phyloP scores from a whole-genome alignment of 2,888 invertebrate species.

The Limnephilus marmoratus region DNA sequence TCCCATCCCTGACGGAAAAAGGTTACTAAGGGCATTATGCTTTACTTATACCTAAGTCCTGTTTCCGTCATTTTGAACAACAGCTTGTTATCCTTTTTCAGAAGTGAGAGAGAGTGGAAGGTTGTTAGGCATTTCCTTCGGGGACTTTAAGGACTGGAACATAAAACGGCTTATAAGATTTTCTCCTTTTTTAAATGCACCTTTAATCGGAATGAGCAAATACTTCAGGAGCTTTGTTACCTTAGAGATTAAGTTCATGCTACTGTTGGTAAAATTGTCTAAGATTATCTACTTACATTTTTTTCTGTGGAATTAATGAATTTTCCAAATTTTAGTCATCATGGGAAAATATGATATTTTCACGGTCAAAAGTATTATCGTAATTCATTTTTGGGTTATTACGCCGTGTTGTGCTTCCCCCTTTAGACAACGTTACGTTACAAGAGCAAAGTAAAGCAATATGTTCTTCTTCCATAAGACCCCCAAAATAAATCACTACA shows the following conservation, averaged over 20 bases:
- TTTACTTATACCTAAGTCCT: constrained; percentile 56
- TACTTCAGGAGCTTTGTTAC: not conserved
- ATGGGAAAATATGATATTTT: too few relatives aligned
- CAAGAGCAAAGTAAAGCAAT: too few relatives aligned
- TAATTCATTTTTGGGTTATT: too few relatives aligned
- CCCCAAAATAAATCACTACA: too few relatives aligned
- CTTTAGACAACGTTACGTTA: too few relatives aligned
- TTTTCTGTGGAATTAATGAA: too few relatives aligned
- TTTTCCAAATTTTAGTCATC: not conserved
- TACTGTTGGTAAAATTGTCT: not conserved
- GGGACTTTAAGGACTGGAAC: constrained; percentile 54
- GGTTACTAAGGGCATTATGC: constrained; percentile 62
- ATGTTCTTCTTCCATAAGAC: too few relatives aligned
- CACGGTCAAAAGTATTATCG: too few relatives aligned
- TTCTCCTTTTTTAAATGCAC: constrained; percentile 49
- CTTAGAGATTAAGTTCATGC: not conserved
- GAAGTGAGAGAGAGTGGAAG: constrained; percentile 54
- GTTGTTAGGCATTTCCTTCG: constrained; percentile 59
- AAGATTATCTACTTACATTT: too few relatives aligned
- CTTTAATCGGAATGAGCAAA: constrained; percentile 25
- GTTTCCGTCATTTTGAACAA: constrained; percentile 64
- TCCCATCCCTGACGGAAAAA: constrained; percentile 63
- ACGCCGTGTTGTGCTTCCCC: too few relatives aligned
- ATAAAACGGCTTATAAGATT: constrained; percentile 46
- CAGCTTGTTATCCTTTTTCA: constrained; percentile 66